A percentile compares a stretch with the other conserved stretches of the same genome.
Conservation (phyloP, 92 coral and sea anemone species). For the Anthopleura xanthogrammica region DNA sequence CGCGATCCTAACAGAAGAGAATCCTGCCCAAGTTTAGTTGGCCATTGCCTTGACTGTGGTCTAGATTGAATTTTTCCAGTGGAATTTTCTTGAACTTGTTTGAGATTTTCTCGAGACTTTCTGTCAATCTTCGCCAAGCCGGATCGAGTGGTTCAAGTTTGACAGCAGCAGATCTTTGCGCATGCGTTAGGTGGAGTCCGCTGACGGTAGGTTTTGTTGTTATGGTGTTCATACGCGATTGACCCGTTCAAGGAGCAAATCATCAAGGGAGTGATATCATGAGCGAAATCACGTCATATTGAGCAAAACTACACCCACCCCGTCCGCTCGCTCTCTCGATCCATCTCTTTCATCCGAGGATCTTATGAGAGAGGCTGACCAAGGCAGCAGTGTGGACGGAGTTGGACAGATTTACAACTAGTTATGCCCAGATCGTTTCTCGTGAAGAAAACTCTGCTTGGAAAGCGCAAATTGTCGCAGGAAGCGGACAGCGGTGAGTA, state of each 20-base stretch:
- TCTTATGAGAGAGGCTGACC: slow-evolving; percentile 13
- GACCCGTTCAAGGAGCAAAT: slow-evolving; percentile 41
- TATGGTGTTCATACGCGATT: slow-evolving; percentile 22
- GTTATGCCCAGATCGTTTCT: slow-evolving; percentile 99
- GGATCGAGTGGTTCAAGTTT: slow-evolving; percentile 17
- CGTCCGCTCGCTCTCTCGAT: slow-evolving; percentile 45
- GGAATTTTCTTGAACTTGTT: background rate
- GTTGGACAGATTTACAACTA: background rate
- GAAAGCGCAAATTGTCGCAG: slow-evolving; percentile 60
- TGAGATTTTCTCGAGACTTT: slow-evolving; percentile 18
- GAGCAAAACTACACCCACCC: slow-evolving; percentile 31
- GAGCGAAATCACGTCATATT: slow-evolving; percentile 36
- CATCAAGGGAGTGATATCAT: slow-evolving; percentile 43
- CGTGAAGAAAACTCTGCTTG: slow-evolving; percentile 81
- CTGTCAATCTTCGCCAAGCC: slow-evolving; percentile 15
- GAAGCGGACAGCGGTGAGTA: slow-evolving; percentile 67
- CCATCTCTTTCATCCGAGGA: slow-evolving; percentile 7
- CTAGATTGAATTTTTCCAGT: background rate
- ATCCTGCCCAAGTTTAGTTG: background rate
- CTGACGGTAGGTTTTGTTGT: slow-evolving; percentile 26
- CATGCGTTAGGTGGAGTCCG: slow-evolving; percentile 39
- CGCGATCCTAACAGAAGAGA: background rate
- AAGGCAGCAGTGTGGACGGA: slow-evolving; percentile 5
- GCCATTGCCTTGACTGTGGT: background rate
- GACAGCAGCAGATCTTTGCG: slow-evolving; percentile 12